These are phyloP conservation scores for Leucophenga maculata DNA, from an alignment of 2,888 invertebrate species.

Conservation along the genomic window DNA sequence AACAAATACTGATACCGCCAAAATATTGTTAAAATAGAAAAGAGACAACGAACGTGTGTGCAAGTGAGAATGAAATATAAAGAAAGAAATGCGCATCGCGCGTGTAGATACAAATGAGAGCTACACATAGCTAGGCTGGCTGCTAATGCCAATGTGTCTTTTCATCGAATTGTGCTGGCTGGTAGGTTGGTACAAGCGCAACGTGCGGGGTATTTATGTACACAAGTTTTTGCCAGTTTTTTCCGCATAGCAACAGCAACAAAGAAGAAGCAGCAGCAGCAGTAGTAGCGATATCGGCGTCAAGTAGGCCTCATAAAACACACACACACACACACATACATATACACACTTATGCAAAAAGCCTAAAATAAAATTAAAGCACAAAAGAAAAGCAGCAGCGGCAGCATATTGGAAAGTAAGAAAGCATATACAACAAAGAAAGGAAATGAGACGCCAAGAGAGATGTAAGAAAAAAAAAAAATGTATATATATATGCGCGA, in stretches of 20 bases:
- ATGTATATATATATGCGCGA: too few species aligned
- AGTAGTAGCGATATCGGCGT: neutral
- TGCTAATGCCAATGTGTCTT: too few species aligned
- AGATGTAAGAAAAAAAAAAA: too few species aligned
- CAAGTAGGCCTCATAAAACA: neutral
- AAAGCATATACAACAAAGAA: neutral
- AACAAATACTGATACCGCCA: too few species aligned
- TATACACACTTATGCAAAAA: neutral
- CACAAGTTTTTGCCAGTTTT: conserved; percentile 1
- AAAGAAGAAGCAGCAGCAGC: neutral
- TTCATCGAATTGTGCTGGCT: too few species aligned
- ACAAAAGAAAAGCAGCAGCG: too few species aligned
- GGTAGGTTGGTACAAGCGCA: too few species aligned
- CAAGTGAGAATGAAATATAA: neutral
- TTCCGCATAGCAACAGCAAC: conserved; percentile 9
- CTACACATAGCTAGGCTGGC: too few species aligned
- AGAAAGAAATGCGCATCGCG: neutral
- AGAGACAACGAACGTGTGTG: neutral
- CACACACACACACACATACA: neutral
- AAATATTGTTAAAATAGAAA: too few species aligned
- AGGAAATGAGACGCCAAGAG: too few species aligned
- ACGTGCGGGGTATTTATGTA: too few species aligned
- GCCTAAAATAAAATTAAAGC: too few species aligned
- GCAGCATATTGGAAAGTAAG: neutral
- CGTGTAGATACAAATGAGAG: neutral